Conservation (phyloP, 2,888 invertebrate genomes). For the Anticlea derivata region DNA sequence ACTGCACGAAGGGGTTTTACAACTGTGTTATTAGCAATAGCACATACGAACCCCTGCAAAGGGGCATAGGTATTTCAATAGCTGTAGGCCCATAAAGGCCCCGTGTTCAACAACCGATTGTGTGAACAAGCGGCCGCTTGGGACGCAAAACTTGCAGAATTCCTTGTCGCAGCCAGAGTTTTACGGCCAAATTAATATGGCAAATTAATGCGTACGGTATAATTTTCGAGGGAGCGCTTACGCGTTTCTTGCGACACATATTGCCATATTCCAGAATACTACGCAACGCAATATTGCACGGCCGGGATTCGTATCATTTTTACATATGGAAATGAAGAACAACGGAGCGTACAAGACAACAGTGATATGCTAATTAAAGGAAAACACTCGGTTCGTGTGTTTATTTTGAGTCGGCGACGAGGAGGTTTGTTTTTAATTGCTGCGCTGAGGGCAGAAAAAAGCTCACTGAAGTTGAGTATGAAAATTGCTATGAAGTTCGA, state of each 20-base stretch:
- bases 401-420: slow-evolving; percentile 70
- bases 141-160: slow-evolving; percentile 77
- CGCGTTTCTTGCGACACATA: slow-evolving; percentile 66
- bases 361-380: slow-evolving; percentile 82
- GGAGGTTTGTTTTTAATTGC: slow-evolving; percentile 45
- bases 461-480: background rate
- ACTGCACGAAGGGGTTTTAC: slow-evolving; percentile 55
- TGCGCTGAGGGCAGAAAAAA: slow-evolving; percentile 21
- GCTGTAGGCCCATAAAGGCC: slow-evolving; percentile 64
- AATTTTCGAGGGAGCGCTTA: slow-evolving; percentile 74
- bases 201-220: slow-evolving; percentile 84
- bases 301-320: slow-evolving; percentile 76
- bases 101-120: slow-evolving; percentile 64
- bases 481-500: no score
- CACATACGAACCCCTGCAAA: slow-evolving; percentile 50
- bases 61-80: slow-evolving; percentile 62
- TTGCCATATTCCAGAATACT: slow-evolving; percentile 32
- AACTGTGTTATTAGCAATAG: slow-evolving; percentile 69
- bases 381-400: slow-evolving; percentile 72
- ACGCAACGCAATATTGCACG: slow-evolving; percentile 32
- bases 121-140: slow-evolving; percentile 78
- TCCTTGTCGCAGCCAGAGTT: slow-evolving; percentile 83
- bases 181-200: slow-evolving; percentile 85
- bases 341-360: slow-evolving; percentile 77
- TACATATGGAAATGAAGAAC: slow-evolving; percentile 82